Evolutionary conservation across 1,140 invertebrate genomes (phyloP).

Genomic region (Brevipalpus yothersi): DNA sequence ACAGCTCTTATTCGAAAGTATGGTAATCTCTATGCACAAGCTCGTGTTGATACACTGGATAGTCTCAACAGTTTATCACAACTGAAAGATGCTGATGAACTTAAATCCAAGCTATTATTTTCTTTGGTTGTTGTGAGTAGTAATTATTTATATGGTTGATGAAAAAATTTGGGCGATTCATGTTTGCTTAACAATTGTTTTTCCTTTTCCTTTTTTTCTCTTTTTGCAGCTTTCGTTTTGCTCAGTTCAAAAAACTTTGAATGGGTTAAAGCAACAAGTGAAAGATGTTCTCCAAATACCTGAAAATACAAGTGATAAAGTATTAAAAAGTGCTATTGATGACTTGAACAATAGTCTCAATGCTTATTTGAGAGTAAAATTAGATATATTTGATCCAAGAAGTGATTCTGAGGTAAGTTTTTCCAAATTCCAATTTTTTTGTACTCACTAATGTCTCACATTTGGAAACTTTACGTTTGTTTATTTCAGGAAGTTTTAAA

Average conservation of each 20-base stretch:
- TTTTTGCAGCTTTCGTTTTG: constrained; percentile 30
- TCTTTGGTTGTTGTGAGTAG: constrained; percentile 73
- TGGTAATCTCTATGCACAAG: constrained; percentile 52
- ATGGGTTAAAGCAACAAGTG: constrained; percentile 26
- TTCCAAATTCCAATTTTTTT: background rate
- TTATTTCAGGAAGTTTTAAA: constrained; percentile 30
- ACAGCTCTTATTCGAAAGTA: constrained; percentile 43
- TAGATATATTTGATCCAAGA: constrained; percentile 29
- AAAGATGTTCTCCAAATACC: constrained; percentile 24
- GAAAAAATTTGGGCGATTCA: background rate
- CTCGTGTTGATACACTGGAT: constrained; percentile 56
- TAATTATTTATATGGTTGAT: background rate
- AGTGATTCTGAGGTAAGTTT: constrained; percentile 26
- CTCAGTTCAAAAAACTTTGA: constrained; percentile 25
- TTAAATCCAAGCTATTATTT: constrained; percentile 79
- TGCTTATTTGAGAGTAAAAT: constrained; percentile 26
- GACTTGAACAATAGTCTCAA: constrained; percentile 27
- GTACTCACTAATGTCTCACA: background rate
- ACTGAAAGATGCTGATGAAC: constrained; percentile 47
- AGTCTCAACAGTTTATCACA: constrained; percentile 48
- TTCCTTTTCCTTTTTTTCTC: background rate
- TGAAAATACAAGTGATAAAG: background rate
- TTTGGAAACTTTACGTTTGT: background rate
- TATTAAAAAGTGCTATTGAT: constrained; percentile 4
- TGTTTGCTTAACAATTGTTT: background rate